Conservation (phyloP, 64 coral and sea anemone genomes). For the Pachyseris speciosa region DNA sequence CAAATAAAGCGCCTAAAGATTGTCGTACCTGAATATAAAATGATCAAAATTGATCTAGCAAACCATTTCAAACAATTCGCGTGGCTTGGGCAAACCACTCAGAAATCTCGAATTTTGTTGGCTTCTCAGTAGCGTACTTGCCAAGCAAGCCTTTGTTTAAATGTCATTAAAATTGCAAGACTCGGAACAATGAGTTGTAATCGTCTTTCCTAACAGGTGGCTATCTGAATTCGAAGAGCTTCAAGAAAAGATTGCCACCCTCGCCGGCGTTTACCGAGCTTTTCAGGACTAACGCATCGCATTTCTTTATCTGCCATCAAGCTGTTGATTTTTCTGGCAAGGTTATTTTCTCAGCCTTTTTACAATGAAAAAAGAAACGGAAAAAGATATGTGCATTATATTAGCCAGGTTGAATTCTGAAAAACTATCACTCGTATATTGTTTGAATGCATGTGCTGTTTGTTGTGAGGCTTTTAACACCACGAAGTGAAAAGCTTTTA, state of each 20-base stretch:
- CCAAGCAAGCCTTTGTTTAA: background rate
- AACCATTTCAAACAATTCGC: background rate
- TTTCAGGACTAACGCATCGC: too few species aligned
- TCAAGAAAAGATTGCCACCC: background rate
- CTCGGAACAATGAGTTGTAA: constrained; percentile 6
- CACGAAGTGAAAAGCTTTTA: background rate
- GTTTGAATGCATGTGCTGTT: background rate
- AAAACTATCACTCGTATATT: background rate
- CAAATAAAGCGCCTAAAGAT: background rate
- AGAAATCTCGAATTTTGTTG: background rate
- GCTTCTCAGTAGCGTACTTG: background rate
- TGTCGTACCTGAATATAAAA: background rate
- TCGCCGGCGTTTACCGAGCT: too few species aligned
- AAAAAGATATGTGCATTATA: too few species aligned
- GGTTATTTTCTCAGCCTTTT: background rate
- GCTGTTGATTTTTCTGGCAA: background rate
- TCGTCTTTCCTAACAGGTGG: background rate
- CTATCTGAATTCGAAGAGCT: background rate
- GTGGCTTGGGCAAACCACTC: background rate
- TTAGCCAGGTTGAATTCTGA: too few species aligned
- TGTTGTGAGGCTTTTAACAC: constrained; percentile 5
- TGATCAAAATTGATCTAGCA: background rate
- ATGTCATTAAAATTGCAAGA: constrained; percentile 25
- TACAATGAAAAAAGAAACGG: background rate
- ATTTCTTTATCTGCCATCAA: too few species aligned